Base-by-base conservation (phyloP, 2,888 invertebrate species). In the Erpobdella octoculata region DNA sequence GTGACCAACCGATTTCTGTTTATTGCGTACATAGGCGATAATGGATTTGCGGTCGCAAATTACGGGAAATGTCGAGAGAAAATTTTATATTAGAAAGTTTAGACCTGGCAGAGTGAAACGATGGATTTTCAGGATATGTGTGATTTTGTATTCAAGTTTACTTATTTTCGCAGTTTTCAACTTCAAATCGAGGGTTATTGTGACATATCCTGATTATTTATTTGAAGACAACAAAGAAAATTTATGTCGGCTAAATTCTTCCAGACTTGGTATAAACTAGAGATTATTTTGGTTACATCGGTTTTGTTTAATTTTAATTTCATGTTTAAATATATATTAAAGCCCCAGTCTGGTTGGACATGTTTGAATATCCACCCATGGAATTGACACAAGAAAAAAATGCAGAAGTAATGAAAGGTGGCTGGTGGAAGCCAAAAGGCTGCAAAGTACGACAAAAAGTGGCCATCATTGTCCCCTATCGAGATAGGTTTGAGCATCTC, bases 401-500 rank as follows among this genome's bases (percentile, higher is more conserved):
- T 68, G 73, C 75, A 12, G 73, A 74, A 18, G 78, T 80, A 9
- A 33, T 71, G 21, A 66, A 71, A 12, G 81, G 81, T 2, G 80
- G 81, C 1, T 48, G 68, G 21, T 80, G 78, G 79, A 68, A 75
- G 18, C 81, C 81, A n/a, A 41, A 67, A 31, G 73, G 74, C 33
- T 81, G 81, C 70, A 46, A 64, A 59, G 73, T 79, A 8, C 77
- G 77, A 77, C 80, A 81, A 74, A 79, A 77, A 73, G 77, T 81
- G 31, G 80, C 80, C 37, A 78, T 81, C 46, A 77, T 81, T 46
- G 75, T 81, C 33, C 80, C 80, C 0, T 81, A 80, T 72, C 66
- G 81, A 35, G 76, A 80, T 73, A 25, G 69, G 21, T 69, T 73
- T 58, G 75, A 77, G 36, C 80, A 80, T 69, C 76, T 81, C 6